Base-by-base conservation (phyloP, 1,140 invertebrate species). In the Parapsyche elsis region DNA sequence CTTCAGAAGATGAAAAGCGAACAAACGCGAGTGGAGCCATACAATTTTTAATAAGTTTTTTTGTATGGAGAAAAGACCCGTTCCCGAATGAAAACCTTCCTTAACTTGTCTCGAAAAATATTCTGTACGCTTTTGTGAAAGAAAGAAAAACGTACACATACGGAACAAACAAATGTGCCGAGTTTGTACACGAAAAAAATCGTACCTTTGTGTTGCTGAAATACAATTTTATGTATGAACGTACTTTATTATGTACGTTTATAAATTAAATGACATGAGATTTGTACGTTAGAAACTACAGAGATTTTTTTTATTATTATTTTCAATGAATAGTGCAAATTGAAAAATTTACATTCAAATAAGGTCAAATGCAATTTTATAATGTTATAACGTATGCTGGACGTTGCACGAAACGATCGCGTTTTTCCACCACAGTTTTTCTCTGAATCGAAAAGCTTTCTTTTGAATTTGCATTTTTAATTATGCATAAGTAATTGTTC, bases 291-390 rank as follows among this genome's bases (percentile, higher is more conserved):
- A 7, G 30, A 38, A 38, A 38, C 30, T 38, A 38, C 2, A 4
- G 30, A 12, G 49, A 12, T 53, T 53, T 53, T 5, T 53, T 53
- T 53, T 38, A 4, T 38, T 7, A 38, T 38, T 38, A 4, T 1
- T 38, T 38, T 38, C 30, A 4, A 7, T 38, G 30, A 12, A 53
- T 19, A 19, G 16, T 61, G 57, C 57, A 61, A 21, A 61, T 5
- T 61, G 16, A 1, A 61, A 38, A 61, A 61, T 61, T 61, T 61
- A 21, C 57, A 61, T 61, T 16, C 9, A 2, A 61, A 61, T 61
- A 61, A 61, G 57, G 57, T 61, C 57, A 21, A 61, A 61, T 61
- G 57, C 57, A 61, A 61, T 61, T 61, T 61, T 21, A 61, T 19
- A 61, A 21, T 21, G 16, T 1, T 9, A 21, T 53, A 53, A n/a